Evolutionary conservation across 2,797 vertebrate genomes (phyloP).

Genomic region (Acanthurus tractus): DNA sequence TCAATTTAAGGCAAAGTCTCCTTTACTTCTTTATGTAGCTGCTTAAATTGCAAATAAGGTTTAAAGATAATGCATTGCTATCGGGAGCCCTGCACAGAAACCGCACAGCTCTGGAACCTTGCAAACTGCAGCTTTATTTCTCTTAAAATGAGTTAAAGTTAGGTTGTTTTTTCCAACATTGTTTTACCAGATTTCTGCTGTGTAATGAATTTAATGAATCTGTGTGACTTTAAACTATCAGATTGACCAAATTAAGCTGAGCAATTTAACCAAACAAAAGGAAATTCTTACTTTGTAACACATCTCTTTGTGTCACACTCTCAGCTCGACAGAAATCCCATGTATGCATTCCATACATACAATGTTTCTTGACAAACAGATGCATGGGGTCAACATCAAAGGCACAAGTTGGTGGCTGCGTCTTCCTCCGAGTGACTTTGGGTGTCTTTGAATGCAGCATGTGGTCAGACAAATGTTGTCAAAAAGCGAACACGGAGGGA

Average conservation of each 20-base stretch:
- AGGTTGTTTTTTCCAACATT: neutral
- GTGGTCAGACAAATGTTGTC: slow-evolving; percentile 48
- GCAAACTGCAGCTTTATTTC: neutral
- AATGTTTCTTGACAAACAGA: slow-evolving; percentile 12
- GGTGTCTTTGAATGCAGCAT: slow-evolving; percentile 57
- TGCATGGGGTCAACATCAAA: slow-evolving; percentile 48
- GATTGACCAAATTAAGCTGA: neutral
- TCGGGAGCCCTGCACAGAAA: too few species aligned
- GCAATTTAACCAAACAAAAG: too few species aligned
- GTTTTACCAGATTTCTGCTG: too few species aligned
- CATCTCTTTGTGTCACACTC: slow-evolving; percentile 1
- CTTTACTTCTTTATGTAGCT: too few species aligned
- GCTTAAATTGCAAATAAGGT: too few species aligned
- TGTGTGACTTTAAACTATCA: too few species aligned
- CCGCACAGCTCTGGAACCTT: neutral
- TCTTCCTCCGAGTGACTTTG: slow-evolving; percentile 41
- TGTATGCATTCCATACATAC: neutral
- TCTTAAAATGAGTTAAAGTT: too few species aligned
- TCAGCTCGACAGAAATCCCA: slow-evolving; percentile 14
- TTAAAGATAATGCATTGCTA: too few species aligned
- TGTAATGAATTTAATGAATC: neutral
- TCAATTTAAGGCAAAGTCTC: neutral
- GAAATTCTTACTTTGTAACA: neutral
- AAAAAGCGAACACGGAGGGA: slow-evolving; percentile 8
- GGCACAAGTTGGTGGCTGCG: neutral